Evolutionary conservation across 2,888 invertebrate species (phyloP).

Genomic region (Pyrgus malvae): DNA sequence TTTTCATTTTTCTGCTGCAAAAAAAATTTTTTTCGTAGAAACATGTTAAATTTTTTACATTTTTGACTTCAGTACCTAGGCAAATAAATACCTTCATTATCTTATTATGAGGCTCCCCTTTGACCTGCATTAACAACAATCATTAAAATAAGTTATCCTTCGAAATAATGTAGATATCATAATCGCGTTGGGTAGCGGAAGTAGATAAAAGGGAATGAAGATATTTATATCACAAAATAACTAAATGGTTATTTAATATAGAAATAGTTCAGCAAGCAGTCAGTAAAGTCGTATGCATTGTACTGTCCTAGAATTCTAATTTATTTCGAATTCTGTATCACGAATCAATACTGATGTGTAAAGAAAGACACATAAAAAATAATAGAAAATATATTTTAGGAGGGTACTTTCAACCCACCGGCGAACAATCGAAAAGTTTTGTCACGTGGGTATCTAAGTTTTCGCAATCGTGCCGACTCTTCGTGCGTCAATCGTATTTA

Average conservation of each 20-base stretch:
- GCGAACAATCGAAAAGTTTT: not conserved
- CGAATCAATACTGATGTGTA: no score
- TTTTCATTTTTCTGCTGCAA: no score
- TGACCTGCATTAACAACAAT: not conserved
- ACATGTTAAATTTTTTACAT: no score
- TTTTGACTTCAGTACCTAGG: no score
- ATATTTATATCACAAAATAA: not conserved
- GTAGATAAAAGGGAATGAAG: constrained; percentile 6
- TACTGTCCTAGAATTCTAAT: no score
- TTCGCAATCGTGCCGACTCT: constrained; percentile 59
- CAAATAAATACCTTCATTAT: not conserved
- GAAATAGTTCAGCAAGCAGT: not conserved
- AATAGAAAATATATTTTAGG: no score
- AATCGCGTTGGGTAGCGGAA: not conserved
- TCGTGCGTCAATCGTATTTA: constrained; percentile 77
- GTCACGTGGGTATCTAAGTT: not conserved
- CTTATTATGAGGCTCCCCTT: not conserved
- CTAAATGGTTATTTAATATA: not conserved
- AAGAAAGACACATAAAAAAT: no score
- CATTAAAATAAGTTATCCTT: constrained; percentile 8
- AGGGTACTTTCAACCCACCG: constrained; percentile 17
- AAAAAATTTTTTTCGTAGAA: no score
- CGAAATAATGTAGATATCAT: not conserved
- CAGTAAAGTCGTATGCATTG: not conserved
- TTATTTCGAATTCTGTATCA: no score